Conservation (phyloP, 2,888 invertebrate genomes). For the Tribolium freemani region DNA sequence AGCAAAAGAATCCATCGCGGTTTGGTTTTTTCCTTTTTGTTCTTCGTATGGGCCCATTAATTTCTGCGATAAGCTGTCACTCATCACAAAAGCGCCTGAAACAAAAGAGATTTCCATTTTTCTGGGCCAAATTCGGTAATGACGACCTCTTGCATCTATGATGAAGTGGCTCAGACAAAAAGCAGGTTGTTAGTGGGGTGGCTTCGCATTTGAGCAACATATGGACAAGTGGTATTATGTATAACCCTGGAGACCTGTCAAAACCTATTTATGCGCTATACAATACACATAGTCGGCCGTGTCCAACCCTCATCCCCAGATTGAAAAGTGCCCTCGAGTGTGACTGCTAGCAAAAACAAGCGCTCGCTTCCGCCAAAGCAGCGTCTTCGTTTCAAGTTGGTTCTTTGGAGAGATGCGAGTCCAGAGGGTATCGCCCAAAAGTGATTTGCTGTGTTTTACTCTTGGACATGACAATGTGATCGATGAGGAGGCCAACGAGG, state of each 20-base stretch:
- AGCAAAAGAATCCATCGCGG: constrained; percentile 56
- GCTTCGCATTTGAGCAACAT: constrained; percentile 61
- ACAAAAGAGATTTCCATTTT: constrained; percentile 25
- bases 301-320: constrained; percentile 33
- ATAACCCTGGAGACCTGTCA: constrained; percentile 67
- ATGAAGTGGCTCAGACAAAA: constrained; percentile 32
- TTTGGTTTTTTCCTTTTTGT: constrained; percentile 29
- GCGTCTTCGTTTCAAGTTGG: constrained; percentile 20
- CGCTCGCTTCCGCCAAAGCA: constrained; percentile 9
- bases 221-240: constrained; percentile 69
- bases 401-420: constrained; percentile 8
- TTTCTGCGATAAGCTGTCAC: constrained; percentile 32
- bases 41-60: constrained; percentile 28
- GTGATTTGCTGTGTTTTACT: constrained; percentile 56
- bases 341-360: constrained; percentile 39
- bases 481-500: constrained; percentile 64
- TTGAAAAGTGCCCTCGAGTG: constrained; percentile 38
- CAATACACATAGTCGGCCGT: constrained; percentile 59
- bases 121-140: background rate
- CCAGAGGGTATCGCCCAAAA: constrained; percentile 47
- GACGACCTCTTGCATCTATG: constrained; percentile 33
- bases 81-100: constrained; percentile 14
- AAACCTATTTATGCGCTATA: constrained; percentile 66
- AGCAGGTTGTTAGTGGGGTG: constrained; percentile 50
- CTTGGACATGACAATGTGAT: constrained; percentile 63